Evolutionary conservation across 2,113 vertebrate genomes (phyloP).

Genomic region (Megaceryle torquata): DNA sequence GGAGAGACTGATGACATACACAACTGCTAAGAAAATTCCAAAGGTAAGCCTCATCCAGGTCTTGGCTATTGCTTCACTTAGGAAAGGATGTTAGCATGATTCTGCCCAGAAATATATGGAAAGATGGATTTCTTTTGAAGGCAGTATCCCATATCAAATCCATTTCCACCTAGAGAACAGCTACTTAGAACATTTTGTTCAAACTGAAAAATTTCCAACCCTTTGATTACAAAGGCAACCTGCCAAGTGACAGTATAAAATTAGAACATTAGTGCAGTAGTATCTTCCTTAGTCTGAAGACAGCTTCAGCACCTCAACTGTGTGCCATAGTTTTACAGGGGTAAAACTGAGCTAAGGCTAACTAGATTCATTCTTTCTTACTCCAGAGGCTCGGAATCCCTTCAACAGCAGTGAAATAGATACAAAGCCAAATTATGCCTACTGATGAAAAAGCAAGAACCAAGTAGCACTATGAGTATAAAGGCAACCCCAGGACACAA

Average conservation of each 20-base stretch:
- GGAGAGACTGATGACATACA: neutral
- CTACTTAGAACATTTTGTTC: conserved; percentile 68
- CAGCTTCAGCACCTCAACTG: conserved; percentile 19
- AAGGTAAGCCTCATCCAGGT: neutral
- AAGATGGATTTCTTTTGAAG: conserved; percentile 38
- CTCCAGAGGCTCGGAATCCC: neutral
- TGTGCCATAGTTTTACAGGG: neutral
- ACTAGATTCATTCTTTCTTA: neutral
- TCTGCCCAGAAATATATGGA: neutral
- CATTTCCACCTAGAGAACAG: conserved; percentile 47
- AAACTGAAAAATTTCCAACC: conserved; percentile 65
- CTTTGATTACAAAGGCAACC: conserved; percentile 67
- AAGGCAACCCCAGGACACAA: neutral
- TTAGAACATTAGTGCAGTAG: conserved; percentile 64
- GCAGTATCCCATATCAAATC: conserved; percentile 37
- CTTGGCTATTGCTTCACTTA: neutral
- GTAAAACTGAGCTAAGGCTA: neutral
- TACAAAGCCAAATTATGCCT: neutral
- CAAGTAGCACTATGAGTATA: neutral
- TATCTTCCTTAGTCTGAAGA: conserved; percentile 52
- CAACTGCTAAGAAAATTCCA: neutral
- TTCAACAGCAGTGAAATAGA: neutral
- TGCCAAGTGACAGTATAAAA: conserved; percentile 62
- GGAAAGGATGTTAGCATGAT: neutral
- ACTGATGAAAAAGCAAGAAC: neutral